Evolutionary conservation across 2,113 vertebrate genomes (phyloP), one percentile per base, ranked within the genome.

Genomic region (Istiophorus platypterus): DNA sequence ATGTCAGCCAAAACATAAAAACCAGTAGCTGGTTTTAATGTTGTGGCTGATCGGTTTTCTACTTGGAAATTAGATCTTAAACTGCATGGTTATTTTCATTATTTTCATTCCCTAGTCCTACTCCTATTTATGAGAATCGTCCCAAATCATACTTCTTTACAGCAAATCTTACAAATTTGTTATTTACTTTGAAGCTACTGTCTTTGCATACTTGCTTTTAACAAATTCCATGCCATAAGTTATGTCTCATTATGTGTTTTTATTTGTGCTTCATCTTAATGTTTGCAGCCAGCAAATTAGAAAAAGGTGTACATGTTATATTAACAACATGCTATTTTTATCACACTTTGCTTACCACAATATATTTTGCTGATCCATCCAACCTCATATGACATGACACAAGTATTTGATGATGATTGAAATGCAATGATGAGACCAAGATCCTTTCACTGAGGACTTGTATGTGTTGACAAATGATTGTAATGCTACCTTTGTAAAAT

Each of bases 321-420:
- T 79, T 58, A 76, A 76, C 31, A 45, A 14, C n/a, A 10, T 15
- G 26, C 66, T 69, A 54, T 75, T 73, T 80, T 58, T 73, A 79
- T 80, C 57, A 49, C 31, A 27, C 37, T 52, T 67, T 58, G 2
- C 61, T 26, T 61, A 17, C 42, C 34, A 24, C 26, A 39, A n/a
- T 29, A 58, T 52, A 59, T 78, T 22, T 13, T 29, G 31, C 41
- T 54, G 22, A 79, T 72, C 49, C 64, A 78, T 72, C 42, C 58
- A 70, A 39, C 63, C 74, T 0, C 0, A 14, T 61, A 11, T 69
- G 68, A 89, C 66, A 72, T 80, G 74, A 37, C 58, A 79, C 77
- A 78, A 67, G 64, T 27, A 29, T 59, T 76, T 88, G 83, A 85
- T 39, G 67, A 78, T 88, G 83, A 85, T 39, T 79, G 85, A 81